Base-by-base conservation (phyloP, 1,140 invertebrate species). In the Drosophila nannoptera region DNA sequence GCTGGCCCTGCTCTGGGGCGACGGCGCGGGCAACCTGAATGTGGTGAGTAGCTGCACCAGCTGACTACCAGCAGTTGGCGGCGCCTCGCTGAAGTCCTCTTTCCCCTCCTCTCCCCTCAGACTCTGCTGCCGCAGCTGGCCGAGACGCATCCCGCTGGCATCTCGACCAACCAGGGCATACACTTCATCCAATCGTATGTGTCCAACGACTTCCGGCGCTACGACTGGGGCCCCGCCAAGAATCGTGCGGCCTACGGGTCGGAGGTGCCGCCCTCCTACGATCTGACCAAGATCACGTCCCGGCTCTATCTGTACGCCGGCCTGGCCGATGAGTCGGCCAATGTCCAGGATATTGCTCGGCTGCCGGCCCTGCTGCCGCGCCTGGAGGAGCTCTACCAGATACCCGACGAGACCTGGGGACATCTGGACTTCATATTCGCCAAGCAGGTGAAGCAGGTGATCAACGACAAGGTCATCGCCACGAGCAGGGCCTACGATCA, bases 251-350 rank as follows among this genome's bases (percentile, higher is more conserved):
- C 75, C 7, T 92, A 92, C 58, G 88, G 87, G 1, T 75, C 78
- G 16, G 11, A 75, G 11, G 81, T 65, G 14, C 92, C 92, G 8
- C 92, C 92, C 0, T 67, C 88, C 3, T 93, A 93, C 69, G 87
- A 91, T 46, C 59, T 93, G 5, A 81, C 88, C 5, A 92, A 92
- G 64, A 91, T 95, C 11, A 91, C 92, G 1, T 49, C 75, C 6
- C 93, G 93, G 3, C 84, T 93, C 0, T 92, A 92, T 2, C 64
- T 95, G 2, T 93, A 93, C 70, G 94, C 91, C 43, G 93, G 93
- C 16, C 83, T 91, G 2, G 90, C 91, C 6, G 94, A 95, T 77
- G 91, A 90, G 83, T 86, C 93, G 0, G 90, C 92, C 9, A 88
- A 90, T 50, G 84, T 91, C 6, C 77, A 87, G 49, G 92, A 92